A percentile compares a stretch with the other conserved stretches of the same genome.
phyloP scores from a whole-genome alignment of 1,140 invertebrate genomes.

The Diabrotica undecimpunctata region DNA sequence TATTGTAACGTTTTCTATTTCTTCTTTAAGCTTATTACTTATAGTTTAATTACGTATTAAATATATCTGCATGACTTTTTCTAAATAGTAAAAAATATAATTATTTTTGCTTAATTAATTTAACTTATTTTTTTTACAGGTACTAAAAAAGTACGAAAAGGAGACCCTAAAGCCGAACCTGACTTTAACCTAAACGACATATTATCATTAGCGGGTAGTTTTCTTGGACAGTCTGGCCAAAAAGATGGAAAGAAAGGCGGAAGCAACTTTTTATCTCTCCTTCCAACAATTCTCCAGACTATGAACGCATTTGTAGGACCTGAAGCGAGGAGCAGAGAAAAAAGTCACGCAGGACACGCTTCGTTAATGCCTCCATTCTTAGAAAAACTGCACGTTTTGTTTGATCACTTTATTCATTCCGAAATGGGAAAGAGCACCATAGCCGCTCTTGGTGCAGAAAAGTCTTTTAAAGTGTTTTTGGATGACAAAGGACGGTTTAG shows the following conservation, averaged over 20 bases:
- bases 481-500: slow-evolving; percentile 65
- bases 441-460: slow-evolving; percentile 66
- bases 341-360: slow-evolving; percentile 67
- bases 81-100: no score
- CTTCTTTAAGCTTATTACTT: no score
- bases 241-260: neutral
- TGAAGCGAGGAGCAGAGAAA: slow-evolving; percentile 52
- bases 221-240: neutral
- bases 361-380: slow-evolving; percentile 70
- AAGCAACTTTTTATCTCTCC: slow-evolving; percentile 23
- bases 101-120: neutral
- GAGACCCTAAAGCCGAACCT: slow-evolving; percentile 3
- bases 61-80: no score
- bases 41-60: no score
- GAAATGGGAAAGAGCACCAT: slow-evolving; percentile 69
- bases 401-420: slow-evolving; percentile 75
- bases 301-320: slow-evolving; percentile 41
- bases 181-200: slow-evolving; percentile 30
- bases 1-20: no score
- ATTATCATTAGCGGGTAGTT: slow-evolving; percentile 22
- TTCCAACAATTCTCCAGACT: slow-evolving; percentile 27
- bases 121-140: neutral
- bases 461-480: slow-evolving; percentile 58
- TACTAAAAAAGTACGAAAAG: slow-evolving; percentile 5
- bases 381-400: slow-evolving; percentile 68